These are phyloP conservation scores for Microctonus aethiopoides DNA, from an alignment of 2,888 invertebrate species.

Conservation along the genomic window DNA sequence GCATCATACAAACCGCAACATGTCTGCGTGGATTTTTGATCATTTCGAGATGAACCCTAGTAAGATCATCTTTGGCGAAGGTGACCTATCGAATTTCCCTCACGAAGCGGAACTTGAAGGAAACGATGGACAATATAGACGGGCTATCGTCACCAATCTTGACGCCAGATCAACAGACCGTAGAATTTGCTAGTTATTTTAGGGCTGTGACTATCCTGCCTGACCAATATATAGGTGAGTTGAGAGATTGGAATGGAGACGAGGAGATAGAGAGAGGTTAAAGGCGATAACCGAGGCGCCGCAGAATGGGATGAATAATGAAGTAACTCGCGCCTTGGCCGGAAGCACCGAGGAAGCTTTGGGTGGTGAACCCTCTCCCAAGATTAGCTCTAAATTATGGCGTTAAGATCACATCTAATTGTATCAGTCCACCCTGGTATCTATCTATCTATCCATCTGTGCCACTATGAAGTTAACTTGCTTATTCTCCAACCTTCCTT, in stretches of 20 bases:
- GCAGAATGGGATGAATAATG: constrained; percentile 66
- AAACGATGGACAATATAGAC: constrained; percentile 16
- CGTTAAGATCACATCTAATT: constrained; percentile 67
- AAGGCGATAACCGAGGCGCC: constrained; percentile 57
- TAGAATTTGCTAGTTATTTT: constrained; percentile 55
- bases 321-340: constrained; percentile 64
- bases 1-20: constrained; percentile 23
- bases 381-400: constrained; percentile 67
- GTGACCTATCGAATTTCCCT: not conserved
- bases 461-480: constrained; percentile 37
- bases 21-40: constrained; percentile 31
- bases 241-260: constrained; percentile 14
- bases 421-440: constrained; percentile 63
- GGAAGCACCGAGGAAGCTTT: constrained; percentile 55
- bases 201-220: constrained; percentile 39
- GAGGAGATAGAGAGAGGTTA: constrained; percentile 36
- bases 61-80: constrained; percentile 38
- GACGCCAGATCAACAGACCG: constrained; percentile 51
- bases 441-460: constrained; percentile 63
- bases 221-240: constrained; percentile 4
- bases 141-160: constrained; percentile 38
- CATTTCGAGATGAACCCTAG: constrained; percentile 26
- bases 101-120: constrained; percentile 6
- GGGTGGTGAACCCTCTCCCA: constrained; percentile 40
- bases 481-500: constrained; percentile 35